Percentiles rank a stretch among this genome's conserved stretches.
phyloP scores from a whole-genome alignment of 35 echinoderm and acorn worm genomes.

The Holothuria glaberrima region DNA sequence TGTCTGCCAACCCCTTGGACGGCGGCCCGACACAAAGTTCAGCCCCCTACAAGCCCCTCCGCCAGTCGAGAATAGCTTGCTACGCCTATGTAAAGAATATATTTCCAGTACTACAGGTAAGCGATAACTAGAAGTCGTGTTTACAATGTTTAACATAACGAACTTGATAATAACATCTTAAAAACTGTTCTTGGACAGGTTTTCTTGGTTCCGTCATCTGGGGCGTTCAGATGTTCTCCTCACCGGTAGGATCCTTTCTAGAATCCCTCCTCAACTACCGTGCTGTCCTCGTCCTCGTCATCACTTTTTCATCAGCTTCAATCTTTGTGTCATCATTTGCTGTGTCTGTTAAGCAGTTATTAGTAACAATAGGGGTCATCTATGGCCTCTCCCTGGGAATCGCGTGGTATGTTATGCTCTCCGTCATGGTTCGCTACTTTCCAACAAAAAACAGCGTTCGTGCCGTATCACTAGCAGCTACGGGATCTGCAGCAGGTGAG shows the following conservation, averaged over 20 bases:
- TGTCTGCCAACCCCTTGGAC: too few relatives aligned
- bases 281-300: conserved; percentile 18
- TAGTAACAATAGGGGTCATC: background rate
- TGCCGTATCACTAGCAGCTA: background rate
- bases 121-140: too few relatives aligned
- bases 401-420: conserved; percentile 30
- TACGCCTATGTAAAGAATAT: too few relatives aligned
- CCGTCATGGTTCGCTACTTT: conserved; percentile 29
- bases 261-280: background rate
- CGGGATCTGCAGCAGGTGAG: conserved; percentile 22
- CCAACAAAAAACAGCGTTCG: conserved; percentile 28
- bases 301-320: conserved; percentile 5
- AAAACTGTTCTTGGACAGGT: background rate
- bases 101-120: too few relatives aligned
- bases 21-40: too few relatives aligned
- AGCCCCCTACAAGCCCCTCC: too few relatives aligned
- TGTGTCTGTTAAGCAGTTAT: conserved; percentile 5
- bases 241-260: conserved; percentile 22
- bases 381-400: conserved; percentile 13
- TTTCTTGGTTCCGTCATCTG: conserved; percentile 34
- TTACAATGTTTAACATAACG: too few relatives aligned
- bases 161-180: too few relatives aligned
- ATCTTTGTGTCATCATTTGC: conserved; percentile 23
- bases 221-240: conserved; percentile 51
- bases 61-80: too few relatives aligned